Base-by-base conservation (phyloP, 2,113 vertebrate genomes). In the Trematocara stigmaticum region DNA sequence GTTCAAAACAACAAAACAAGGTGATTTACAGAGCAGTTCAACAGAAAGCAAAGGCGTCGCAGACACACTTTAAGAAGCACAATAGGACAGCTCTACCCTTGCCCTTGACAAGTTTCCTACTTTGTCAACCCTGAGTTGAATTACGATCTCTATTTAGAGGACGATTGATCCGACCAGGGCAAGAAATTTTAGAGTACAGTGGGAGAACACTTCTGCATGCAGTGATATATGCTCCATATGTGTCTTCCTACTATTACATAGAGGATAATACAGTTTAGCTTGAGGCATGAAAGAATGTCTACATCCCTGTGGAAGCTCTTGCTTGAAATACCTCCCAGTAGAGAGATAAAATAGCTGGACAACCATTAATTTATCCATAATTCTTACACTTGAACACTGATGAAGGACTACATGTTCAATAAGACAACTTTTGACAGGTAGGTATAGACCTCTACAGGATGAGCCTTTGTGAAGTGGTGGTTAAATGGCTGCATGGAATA, bases 281-380 rank as follows among this genome's bases (percentile, higher is more conserved):
- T 4, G 42, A 86, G 81, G 81, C 89, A 52, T 53, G 42, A 82
- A 53, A 80, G 42, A 84, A 55, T 82, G 51, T 90, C 34, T 81
- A 69, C 76, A 81, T 93, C 81, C 89, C 79, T 69, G 79, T 79
- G 82, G 4, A 88, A 49, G 31, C 38, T 38, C 35, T 31, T 16
- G 34, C 47, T 81, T 85, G 9, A 85, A 92, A 82, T 49, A 78
- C 11, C 47, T 92, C 85, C 84, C 88, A 74, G 42, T 5, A 69
- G 92, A 89, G 79, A 83, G 81, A 91, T 92, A 81, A 86, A 51
- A 79, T 81, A 78, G 49, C 76, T 81, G 51, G 82, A 83, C 86
- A 78, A 34, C 78, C 90, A 92, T 94, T 94, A 88, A 84, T 87
- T 71, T 53, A 85, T 61, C 84, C 29, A 91, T 92, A 86, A 82